phyloP scores from a whole-genome alignment of 2,888 invertebrate species.

The Psylliodes chrysocephalus region DNA sequence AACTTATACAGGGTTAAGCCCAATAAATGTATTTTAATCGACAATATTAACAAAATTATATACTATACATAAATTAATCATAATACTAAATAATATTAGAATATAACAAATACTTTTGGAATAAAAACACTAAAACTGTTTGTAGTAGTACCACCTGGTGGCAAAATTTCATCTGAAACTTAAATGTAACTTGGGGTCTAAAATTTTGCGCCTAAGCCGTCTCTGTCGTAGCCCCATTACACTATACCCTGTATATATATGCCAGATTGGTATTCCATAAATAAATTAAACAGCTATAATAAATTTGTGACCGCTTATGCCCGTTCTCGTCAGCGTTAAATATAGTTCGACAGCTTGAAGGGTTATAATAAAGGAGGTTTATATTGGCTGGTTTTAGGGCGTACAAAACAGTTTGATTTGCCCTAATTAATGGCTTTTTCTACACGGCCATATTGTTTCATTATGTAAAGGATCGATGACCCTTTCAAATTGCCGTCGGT shows the following conservation, averaged over 20 bases:
- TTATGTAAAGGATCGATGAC: constrained; percentile 2
- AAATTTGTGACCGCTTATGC: constrained; percentile 23
- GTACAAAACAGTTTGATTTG: constrained; percentile 22
- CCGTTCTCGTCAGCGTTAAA: constrained; percentile 15
- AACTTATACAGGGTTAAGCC: too few species aligned
- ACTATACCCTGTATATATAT: background rate
- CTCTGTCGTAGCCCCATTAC: too few species aligned
- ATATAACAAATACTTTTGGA: too few species aligned
- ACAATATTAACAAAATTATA: too few species aligned
- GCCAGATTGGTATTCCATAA: constrained; percentile 2
- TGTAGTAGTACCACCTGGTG: too few species aligned
- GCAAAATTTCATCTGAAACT: too few species aligned
- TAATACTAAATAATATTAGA: too few species aligned
- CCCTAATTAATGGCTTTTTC: constrained; percentile 22
- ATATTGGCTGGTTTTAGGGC: constrained; percentile 16
- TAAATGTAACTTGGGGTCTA: too few species aligned
- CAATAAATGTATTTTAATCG: too few species aligned
- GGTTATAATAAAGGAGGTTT: constrained; percentile 25
- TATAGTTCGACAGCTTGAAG: constrained; percentile 22
- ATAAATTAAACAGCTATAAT: constrained; percentile 4
- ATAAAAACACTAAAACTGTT: too few species aligned
- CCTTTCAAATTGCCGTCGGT: background rate
- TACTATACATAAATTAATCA: too few species aligned
- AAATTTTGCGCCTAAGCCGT: too few species aligned
- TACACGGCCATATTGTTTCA: constrained; percentile 9